Evolutionary conservation across 2,888 invertebrate species (phyloP).

Genomic region (Nymphalis c-album): DNA sequence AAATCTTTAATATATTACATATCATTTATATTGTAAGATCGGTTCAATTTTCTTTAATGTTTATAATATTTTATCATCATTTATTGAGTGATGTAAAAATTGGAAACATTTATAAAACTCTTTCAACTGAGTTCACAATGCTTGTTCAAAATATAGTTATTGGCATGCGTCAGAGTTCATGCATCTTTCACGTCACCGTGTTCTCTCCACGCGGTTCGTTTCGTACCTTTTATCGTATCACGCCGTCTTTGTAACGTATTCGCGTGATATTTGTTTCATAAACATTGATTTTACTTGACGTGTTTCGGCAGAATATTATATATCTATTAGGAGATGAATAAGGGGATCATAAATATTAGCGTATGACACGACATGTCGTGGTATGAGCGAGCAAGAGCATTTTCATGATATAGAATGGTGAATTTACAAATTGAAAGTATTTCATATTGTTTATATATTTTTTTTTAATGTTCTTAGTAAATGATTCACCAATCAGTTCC

Average conservation of each 20-base stretch:
- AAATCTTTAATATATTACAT: neutral
- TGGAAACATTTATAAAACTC: neutral
- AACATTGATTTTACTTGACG: neutral
- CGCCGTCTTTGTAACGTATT: constrained; percentile 1
- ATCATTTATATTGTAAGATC: neutral
- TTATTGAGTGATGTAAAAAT: neutral
- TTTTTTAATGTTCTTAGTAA: no score
- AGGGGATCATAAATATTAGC: no score
- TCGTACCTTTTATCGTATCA: neutral
- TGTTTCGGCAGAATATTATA: no score
- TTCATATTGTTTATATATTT: no score
- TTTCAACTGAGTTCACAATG: neutral
- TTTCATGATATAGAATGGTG: no score
- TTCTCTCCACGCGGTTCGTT: neutral
- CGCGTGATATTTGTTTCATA: neutral
- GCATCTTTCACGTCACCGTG: constrained; percentile 11
- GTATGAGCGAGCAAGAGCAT: no score
- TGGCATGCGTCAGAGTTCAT: constrained; percentile 23
- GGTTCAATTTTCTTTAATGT: neutral
- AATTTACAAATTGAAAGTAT: no score
- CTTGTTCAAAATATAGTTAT: constrained; percentile 1
- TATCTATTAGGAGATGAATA: no score
- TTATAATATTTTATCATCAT: neutral
- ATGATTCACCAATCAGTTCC: no score
- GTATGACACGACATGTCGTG: no score